phyloP scores from a whole-genome alignment of 1,140 invertebrate species.

The Popillia japonica region DNA sequence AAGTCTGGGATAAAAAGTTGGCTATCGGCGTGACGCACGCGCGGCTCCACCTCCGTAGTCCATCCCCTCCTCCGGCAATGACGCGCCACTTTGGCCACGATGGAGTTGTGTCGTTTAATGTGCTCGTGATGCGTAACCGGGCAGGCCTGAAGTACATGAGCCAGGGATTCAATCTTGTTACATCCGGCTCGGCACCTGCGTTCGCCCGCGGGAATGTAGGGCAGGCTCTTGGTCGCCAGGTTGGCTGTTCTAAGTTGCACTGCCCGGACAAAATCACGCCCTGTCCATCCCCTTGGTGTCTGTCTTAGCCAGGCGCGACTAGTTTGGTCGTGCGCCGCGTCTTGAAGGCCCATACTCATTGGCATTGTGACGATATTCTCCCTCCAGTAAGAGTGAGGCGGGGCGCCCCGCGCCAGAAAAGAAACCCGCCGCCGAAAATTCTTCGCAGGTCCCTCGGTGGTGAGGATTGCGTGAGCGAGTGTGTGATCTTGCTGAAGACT shows the following conservation, averaged over 20 bases:
- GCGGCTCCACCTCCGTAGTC: conserved; percentile 40
- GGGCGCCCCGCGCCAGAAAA: not conserved
- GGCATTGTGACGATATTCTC: not conserved
- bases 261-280: conserved; percentile 41
- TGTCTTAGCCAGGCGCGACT: conserved; percentile 36
- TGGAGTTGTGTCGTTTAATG: conserved; percentile 41
- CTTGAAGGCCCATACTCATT: conserved; percentile 22
- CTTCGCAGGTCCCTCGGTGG: not conserved
- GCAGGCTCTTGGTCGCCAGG: conserved; percentile 28
- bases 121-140: not conserved
- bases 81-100: conserved; percentile 17
- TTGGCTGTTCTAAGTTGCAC: conserved; percentile 45
- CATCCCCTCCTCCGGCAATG: conserved; percentile 17
- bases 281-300: conserved; percentile 40
- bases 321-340: conserved; percentile 6
- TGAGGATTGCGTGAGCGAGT: not conserved
- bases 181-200: not conserved
- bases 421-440: not conserved
- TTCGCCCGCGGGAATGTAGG: too few relatives aligned
- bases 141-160: conserved; percentile 46
- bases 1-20: not conserved
- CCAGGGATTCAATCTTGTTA: conserved; percentile 38
- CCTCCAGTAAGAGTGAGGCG: not conserved
- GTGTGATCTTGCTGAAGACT: not conserved
- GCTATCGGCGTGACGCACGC: conserved; percentile 38